These are phyloP conservation scores for Eurytoma californica DNA, from an alignment of 2,888 invertebrate genomes.

Conservation along the genomic window DNA sequence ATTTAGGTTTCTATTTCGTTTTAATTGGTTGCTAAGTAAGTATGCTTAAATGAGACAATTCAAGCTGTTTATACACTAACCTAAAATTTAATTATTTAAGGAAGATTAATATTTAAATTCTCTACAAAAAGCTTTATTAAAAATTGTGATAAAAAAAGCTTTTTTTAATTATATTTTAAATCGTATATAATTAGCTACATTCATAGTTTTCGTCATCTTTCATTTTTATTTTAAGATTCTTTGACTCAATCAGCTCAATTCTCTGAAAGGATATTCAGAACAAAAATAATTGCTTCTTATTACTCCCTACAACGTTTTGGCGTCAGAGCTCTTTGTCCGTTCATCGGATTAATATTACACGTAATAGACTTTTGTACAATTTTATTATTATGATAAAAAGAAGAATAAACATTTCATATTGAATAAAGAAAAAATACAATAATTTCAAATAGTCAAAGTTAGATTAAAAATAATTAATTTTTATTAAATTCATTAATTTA, in stretches of 20 bases:
- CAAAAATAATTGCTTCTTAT: slow-evolving; percentile 55
- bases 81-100: background rate
- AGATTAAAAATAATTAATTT: slow-evolving; percentile 9
- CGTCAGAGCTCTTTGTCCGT: slow-evolving; percentile 55
- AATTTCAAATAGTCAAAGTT: background rate
- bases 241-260: slow-evolving; percentile 52
- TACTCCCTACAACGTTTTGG: slow-evolving; percentile 55
- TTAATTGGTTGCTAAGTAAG: background rate
- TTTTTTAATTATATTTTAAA: slow-evolving; percentile 45
- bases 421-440: slow-evolving; percentile 31
- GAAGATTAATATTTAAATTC: background rate
- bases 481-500: slow-evolving; percentile 17
- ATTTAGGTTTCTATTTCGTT: too few species aligned
- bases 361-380: slow-evolving; percentile 56
- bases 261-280: slow-evolving; percentile 55
- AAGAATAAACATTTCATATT: slow-evolving; percentile 53
- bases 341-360: slow-evolving; percentile 56
- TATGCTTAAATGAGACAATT: slow-evolving; percentile 1
- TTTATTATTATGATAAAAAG: slow-evolving; percentile 55
- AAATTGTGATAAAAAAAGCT: slow-evolving; percentile 46
- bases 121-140: slow-evolving; percentile 48
- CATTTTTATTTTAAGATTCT: slow-evolving; percentile 57
- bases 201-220: slow-evolving; percentile 52
- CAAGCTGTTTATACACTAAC: background rate
- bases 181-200: slow-evolving; percentile 46